Evolutionary conservation across 2,888 invertebrate genomes (phyloP).

Genomic region (Psococerastis gibbosa): DNA sequence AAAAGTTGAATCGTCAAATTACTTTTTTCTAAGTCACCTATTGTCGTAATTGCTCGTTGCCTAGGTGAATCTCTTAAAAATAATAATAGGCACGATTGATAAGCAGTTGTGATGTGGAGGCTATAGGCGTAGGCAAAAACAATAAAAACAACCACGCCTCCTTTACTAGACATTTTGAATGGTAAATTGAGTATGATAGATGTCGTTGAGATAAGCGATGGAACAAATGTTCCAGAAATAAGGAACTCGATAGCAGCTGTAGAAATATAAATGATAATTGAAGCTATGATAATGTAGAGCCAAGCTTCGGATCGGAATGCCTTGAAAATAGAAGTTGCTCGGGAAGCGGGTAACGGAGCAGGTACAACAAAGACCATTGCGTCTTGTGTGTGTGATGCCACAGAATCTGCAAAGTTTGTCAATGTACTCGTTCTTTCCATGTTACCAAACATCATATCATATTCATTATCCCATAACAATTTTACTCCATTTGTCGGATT

Average conservation of each 20-base stretch:
- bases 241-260: neutral
- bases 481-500: neutral
- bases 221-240: neutral
- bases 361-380: neutral
- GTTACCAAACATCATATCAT: neutral
- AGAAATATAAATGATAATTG: neutral
- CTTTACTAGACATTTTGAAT: neutral
- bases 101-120: neutral
- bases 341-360: neutral
- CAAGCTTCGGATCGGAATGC: neutral
- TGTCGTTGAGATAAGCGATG: neutral
- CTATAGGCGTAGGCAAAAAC: neutral
- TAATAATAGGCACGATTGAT: neutral
- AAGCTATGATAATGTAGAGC: neutral
- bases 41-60: neutral
- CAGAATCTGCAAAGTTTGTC: neutral
- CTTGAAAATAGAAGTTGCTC: neutral
- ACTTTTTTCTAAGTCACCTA: neutral
- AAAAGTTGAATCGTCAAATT: neutral
- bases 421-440: neutral
- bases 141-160: neutral
- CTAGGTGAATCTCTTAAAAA: neutral
- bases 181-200: neutral
- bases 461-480: neutral
- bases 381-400: neutral